These are phyloP conservation scores for Germaria angustata DNA, from an alignment of 2,888 invertebrate genomes.

Conservation along the genomic window DNA sequence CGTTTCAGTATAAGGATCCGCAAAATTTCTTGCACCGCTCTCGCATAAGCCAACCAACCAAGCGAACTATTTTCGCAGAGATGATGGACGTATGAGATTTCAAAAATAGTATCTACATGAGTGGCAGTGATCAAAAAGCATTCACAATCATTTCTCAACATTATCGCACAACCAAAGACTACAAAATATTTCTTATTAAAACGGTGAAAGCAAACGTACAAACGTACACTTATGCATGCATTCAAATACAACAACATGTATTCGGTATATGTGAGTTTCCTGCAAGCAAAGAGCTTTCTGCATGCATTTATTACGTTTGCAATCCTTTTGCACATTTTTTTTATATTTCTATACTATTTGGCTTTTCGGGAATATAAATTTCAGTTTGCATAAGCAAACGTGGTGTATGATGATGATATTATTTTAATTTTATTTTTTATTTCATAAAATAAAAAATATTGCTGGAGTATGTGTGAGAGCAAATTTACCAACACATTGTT, in stretches of 20 bases:
- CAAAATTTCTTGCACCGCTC: background rate
- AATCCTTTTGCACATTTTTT: conserved; percentile 53
- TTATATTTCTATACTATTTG: conserved; percentile 1
- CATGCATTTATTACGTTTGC: conserved; percentile 56
- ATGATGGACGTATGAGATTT: conserved; percentile 26
- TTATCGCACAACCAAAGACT: conserved; percentile 32
- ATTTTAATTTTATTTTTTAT: background rate
- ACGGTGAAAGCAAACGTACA: background rate
- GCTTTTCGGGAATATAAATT: conserved; percentile 56
- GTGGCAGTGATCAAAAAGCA: conserved; percentile 63
- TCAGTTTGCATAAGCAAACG: conserved; percentile 53
- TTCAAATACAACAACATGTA: background rate
- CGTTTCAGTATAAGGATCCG: no score
- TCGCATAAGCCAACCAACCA: background rate
- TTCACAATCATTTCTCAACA: conserved; percentile 35
- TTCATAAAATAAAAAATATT: background rate
- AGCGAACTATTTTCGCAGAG: background rate
- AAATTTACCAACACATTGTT: conserved; percentile 5
- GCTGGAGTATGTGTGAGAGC: conserved; percentile 21
- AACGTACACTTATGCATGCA: background rate
- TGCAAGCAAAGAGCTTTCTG: background rate
- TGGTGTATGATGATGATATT: background rate
- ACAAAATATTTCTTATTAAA: conserved; percentile 12
- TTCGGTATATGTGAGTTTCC: background rate
- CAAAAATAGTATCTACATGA: conserved; percentile 6